Conservation (phyloP, 2,113 vertebrate species). For the Mus musculus region DNA sequence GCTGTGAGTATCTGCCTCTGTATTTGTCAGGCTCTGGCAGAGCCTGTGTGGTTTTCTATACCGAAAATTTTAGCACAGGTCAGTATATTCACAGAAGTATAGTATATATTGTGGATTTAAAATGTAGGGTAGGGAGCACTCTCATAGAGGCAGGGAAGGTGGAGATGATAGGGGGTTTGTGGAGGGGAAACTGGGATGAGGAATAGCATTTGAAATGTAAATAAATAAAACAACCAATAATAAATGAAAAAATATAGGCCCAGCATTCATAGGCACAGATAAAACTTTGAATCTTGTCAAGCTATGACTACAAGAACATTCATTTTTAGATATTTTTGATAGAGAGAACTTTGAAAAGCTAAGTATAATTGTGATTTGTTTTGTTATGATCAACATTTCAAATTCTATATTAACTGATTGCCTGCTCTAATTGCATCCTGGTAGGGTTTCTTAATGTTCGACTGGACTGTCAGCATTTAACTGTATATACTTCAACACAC, state of each 20-base stretch:
- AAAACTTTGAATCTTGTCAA: conserved; percentile 48
- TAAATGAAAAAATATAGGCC: not conserved
- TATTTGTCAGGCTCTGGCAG: no score
- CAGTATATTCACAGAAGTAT: not conserved
- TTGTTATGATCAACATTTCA: conserved; percentile 62
- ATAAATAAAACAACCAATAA: no score
- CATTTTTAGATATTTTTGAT: conserved; percentile 50
- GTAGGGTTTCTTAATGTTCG: conserved; percentile 42
- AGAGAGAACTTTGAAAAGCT: not conserved
- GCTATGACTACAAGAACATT: conserved; percentile 30
- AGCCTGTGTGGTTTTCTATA: not conserved
- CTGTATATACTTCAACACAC: not conserved
- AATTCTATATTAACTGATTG: conserved; percentile 58
- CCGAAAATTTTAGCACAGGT: not conserved
- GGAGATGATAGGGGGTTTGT: no score
- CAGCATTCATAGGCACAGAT: not conserved
- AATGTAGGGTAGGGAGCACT: not conserved
- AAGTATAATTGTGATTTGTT: conserved; percentile 51
- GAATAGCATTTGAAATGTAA: no score
- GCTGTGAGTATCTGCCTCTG: no score
- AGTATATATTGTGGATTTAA: conserved; percentile 18
- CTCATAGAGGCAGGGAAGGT: no score
- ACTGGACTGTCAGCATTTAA: not conserved
- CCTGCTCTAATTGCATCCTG: conserved; percentile 39
- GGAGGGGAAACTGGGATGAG: no score